These are phyloP conservation scores for Madoqua kirkii DNA, from an alignment of 2,113 vertebrate genomes.

Conservation along the genomic window DNA sequence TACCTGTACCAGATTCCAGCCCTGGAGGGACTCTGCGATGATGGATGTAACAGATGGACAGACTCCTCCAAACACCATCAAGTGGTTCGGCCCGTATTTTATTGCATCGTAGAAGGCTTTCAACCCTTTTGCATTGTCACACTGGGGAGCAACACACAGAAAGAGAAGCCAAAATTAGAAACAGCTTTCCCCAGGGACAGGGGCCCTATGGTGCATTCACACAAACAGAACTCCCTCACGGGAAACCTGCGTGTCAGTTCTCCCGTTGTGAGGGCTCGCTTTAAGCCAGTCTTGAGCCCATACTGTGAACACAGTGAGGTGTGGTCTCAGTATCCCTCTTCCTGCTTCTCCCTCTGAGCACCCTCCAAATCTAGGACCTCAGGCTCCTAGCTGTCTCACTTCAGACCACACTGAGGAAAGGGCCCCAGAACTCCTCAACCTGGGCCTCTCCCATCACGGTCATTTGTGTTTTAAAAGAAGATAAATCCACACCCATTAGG, in stretches of 20 bases:
- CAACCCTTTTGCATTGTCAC: conserved; percentile 98
- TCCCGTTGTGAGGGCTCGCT: background rate
- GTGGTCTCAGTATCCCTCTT: too few relatives aligned
- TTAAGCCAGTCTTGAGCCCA: background rate
- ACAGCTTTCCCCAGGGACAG: background rate
- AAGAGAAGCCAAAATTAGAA: conserved; percentile 47
- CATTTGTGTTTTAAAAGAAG: background rate
- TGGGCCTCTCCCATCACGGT: background rate
- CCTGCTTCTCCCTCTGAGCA: background rate
- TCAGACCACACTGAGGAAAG: background rate
- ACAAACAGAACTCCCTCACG: background rate
- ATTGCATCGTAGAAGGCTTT: conserved; percentile 99
- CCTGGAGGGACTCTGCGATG: conserved; percentile 97
- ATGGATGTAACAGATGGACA: conserved; percentile 98
- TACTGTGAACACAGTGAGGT: background rate
- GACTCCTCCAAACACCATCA: conserved; percentile 99
- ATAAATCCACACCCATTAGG: background rate
- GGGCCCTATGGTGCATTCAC: background rate
- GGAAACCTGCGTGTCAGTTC: background rate
- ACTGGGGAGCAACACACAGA: conserved; percentile 79
- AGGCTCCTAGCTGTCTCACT: background rate
- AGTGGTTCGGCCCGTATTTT: conserved; percentile 97
- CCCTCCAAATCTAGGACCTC: background rate
- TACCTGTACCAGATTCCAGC: conserved; percentile 99
- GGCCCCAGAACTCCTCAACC: background rate